phyloP scores from a whole-genome alignment of 2,888 invertebrate genomes.

The Orthonevra nobilis region DNA sequence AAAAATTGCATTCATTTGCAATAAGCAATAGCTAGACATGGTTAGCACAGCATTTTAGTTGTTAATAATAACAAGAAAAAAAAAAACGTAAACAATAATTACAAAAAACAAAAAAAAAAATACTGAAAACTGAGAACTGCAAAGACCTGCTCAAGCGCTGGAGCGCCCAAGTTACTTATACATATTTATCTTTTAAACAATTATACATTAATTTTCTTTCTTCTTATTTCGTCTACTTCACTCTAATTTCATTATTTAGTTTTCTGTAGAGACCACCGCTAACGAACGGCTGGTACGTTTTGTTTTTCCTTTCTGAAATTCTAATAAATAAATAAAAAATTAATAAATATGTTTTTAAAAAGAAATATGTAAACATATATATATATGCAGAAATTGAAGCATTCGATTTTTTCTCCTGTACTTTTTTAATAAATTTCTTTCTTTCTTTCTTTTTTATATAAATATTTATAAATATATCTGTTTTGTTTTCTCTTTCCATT shows the following conservation, averaged over 20 bases:
- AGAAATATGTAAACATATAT: no score
- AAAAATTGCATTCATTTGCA: slow-evolving; percentile 55
- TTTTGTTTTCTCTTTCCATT: slow-evolving; percentile 37
- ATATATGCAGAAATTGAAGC: slow-evolving; percentile 16
- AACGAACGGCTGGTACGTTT: slow-evolving; percentile 53
- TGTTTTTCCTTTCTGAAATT: slow-evolving; percentile 39
- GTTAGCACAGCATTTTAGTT: slow-evolving; percentile 65
- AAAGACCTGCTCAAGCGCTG: slow-evolving; percentile 67
- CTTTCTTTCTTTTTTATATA: slow-evolving; percentile 6
- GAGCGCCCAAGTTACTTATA: slow-evolving; percentile 59
- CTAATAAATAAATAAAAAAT: slow-evolving; percentile 10
- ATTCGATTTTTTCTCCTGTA: no score
- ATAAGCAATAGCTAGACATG: slow-evolving; percentile 61
- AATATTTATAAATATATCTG: slow-evolving; percentile 54
- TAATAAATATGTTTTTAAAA: slow-evolving; percentile 34
- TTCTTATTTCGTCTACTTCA: slow-evolving; percentile 12
- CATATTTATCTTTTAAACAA: slow-evolving; percentile 41
- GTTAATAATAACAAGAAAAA: no score
- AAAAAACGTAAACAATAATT: no score
- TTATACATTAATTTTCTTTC: slow-evolving; percentile 42
- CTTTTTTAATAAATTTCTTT: no score
- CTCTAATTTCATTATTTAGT: not conserved
- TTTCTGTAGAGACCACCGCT: slow-evolving; percentile 28
- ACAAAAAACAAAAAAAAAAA: slow-evolving; percentile 60
- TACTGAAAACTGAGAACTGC: slow-evolving; percentile 68